Base-by-base conservation (phyloP, 2,888 invertebrate genomes). In the Drosophila atripex region DNA sequence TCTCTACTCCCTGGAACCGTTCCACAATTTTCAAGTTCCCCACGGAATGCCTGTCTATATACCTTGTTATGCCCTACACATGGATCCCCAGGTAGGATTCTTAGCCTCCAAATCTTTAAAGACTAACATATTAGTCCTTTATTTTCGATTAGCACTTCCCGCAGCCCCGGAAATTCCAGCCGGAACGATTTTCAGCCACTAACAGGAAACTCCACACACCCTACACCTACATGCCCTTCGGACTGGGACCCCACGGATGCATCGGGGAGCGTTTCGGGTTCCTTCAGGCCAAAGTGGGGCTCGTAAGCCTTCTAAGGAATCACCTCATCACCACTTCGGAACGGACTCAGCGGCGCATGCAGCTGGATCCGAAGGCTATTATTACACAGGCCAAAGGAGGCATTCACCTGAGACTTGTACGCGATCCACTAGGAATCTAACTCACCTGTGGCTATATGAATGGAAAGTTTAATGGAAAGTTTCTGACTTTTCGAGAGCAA, bases 151-250 rank as follows among this genome's bases (percentile, higher is more conserved):
- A 91, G 91, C 90, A 90, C 69, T 91, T 83, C 66, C 87, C 89
- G 1, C 75, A 91, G 41, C 92, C 92, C 0, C 65, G 87, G 2
- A 75, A 78, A 30, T 92, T 92, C 41, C 77, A 89, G 41, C 92
- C 92, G 2, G 91, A 92, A 61, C 87, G 92, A 18, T 92, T 92
- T 74, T 88, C 91, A 0, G 21, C 85, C 5, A 82, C 83, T 45
- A 91, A 91, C 41, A 89, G 89, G 2, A 77, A 86, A n/a, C 76
- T 80, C 3, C 86, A 90, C 32, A 77, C 70, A 3, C 90, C 91
- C 1, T 91, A 89, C 47, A 89, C 91, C 3, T 92, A 91, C 69
- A 85, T 92, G 79, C 92, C 92, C 21, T 92, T 92, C 49, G 92
- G 92, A 8, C 71, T 88, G 41, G 92, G 92, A 25, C 91, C 91